Percentiles rank a stretch among this genome's conserved stretches.
Conservation (phyloP, 2,113 vertebrate genomes). For the Zootoca vivipara region DNA sequence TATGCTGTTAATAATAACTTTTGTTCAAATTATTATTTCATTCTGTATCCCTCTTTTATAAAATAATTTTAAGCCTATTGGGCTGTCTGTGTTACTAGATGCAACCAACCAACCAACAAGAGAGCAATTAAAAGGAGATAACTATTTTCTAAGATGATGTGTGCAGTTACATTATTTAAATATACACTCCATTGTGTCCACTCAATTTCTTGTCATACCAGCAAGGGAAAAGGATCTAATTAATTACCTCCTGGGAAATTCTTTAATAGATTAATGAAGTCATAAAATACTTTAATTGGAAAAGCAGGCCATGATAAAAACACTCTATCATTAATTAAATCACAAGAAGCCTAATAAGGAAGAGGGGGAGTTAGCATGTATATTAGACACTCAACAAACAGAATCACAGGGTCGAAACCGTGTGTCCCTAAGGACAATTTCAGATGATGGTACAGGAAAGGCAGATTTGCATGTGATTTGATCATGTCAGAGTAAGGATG, state of each 20-base stretch:
- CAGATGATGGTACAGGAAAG: background rate
- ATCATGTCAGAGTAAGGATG: background rate
- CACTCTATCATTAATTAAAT: background rate
- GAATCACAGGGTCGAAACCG: background rate
- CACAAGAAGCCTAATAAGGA: background rate
- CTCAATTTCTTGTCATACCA: constrained; percentile 29
- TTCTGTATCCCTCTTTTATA: no score
- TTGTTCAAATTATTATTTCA: no score
- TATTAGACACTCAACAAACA: constrained; percentile 12
- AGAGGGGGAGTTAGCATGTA: background rate
- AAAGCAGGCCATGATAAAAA: constrained; percentile 4
- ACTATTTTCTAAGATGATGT: background rate
- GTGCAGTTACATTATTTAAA: constrained; percentile 15
- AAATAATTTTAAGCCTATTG: no score
- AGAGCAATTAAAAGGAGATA: constrained; percentile 13
- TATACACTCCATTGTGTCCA: background rate
- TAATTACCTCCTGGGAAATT: constrained; percentile 20
- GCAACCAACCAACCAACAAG: background rate
- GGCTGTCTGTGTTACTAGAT: background rate
- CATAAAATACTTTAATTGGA: constrained; percentile 16
- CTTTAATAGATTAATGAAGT: constrained; percentile 21
- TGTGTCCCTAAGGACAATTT: background rate
- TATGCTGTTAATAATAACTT: no score
- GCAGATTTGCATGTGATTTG: background rate
- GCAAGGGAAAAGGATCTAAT: background rate